Percentiles rank a stretch among this genome's conserved stretches.
Evolutionary conservation across 2,888 invertebrate genomes (phyloP).

Genomic region (Blera fallax): DNA sequence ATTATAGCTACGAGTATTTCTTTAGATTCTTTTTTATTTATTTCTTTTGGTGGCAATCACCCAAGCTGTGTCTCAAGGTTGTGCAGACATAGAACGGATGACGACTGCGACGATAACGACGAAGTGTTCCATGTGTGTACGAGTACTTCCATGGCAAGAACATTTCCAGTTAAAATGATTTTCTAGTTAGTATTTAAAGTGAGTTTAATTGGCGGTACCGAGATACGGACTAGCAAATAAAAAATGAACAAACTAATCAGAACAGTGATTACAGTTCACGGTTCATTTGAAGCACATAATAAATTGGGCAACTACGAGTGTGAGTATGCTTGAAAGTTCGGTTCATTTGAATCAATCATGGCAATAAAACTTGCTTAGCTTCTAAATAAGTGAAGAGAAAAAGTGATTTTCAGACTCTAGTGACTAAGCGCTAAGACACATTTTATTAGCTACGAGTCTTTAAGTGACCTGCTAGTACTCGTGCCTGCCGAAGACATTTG

Average conservation of each 20-base stretch:
- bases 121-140: conserved; percentile 11
- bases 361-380: not conserved
- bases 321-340: not conserved
- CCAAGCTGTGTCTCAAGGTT: conserved; percentile 55
- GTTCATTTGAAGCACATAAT: conserved; percentile 46
- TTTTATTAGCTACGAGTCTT: no score
- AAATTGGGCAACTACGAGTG: conserved; percentile 26
- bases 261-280: conserved; percentile 40
- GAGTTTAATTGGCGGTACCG: conserved; percentile 49
- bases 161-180: conserved; percentile 45
- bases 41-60: conserved; percentile 28
- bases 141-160: conserved; percentile 38
- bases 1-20: conserved; percentile 33
- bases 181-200: conserved; percentile 33
- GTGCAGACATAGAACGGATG: conserved; percentile 31
- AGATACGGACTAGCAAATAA: not conserved
- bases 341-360: not conserved
- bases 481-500: no score
- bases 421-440: no score
- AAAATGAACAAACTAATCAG: conserved; percentile 19
- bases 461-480: no score
- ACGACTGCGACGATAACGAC: conserved; percentile 22
- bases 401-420: no score
- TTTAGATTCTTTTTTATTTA: not conserved
- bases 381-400: not conserved